Conservation (phyloP, 2,113 vertebrate genomes). For the Mugil cephalus region DNA sequence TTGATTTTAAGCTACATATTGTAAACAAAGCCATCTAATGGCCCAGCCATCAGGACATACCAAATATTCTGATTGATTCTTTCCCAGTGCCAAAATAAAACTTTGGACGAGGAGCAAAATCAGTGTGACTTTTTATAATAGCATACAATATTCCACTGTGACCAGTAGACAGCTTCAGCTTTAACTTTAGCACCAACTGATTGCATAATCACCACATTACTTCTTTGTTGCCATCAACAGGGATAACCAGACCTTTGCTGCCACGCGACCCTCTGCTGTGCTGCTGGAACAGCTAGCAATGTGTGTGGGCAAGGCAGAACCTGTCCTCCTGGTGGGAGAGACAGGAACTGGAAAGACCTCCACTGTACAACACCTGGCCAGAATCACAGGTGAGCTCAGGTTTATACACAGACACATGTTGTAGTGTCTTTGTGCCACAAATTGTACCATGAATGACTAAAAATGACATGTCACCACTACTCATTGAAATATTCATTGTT, state of each 20-base stretch:
- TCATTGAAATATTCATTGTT: not conserved
- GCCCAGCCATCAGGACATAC: not conserved
- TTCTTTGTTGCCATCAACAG: constrained; percentile 65
- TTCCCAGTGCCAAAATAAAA: constrained; percentile 12
- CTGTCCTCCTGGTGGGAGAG: constrained; percentile 95
- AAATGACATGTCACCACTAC: no score
- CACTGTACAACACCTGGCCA: constrained; percentile 93
- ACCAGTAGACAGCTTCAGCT: not conserved
- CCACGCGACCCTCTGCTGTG: constrained; percentile 91
- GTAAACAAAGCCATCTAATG: constrained; percentile 53
- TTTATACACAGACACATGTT: not conserved
- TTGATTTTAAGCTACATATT: constrained; percentile 63
- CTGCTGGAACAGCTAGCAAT: constrained; percentile 94
- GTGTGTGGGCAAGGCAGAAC: constrained; percentile 91
- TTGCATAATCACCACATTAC: no score
- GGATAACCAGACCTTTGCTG: constrained; percentile 89
- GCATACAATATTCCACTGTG: not conserved
- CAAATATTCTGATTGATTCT: constrained; percentile 60
- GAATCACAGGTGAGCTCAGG: constrained; percentile 84
- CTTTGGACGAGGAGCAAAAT: constrained; percentile 8
- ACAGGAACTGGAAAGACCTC: constrained; percentile 98
- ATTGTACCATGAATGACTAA: not conserved
- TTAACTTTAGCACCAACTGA: no score
- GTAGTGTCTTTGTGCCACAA: not conserved
- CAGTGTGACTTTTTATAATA: not conserved